Conservation (phyloP, 2,888 invertebrate genomes). For the Calliphora vomitoria region DNA sequence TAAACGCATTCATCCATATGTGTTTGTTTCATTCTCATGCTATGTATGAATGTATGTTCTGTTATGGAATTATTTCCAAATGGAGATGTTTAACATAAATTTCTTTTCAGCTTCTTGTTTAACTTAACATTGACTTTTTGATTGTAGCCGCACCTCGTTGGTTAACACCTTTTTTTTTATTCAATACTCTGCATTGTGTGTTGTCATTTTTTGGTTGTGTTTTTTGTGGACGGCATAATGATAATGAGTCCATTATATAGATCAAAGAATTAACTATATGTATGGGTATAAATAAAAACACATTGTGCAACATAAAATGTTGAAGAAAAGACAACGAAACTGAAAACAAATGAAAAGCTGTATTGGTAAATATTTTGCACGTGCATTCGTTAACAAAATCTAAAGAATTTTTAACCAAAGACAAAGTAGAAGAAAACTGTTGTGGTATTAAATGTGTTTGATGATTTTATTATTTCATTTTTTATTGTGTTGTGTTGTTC, state of each 20-base stretch:
- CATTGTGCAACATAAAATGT: conserved; percentile 53
- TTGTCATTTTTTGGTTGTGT: conserved; percentile 13
- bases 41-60: background rate
- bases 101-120: conserved; percentile 60
- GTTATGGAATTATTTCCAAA: conserved; percentile 34
- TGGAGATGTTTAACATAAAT: conserved; percentile 60
- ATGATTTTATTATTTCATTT: conserved; percentile 58
- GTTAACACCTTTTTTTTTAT: conserved; percentile 73
- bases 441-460: conserved; percentile 53
- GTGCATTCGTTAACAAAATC: conserved; percentile 62
- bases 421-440: background rate
- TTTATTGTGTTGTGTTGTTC: conserved; percentile 15
- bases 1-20: background rate
- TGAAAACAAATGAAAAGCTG: conserved; percentile 53
- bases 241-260: conserved; percentile 68
- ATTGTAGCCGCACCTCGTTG: conserved; percentile 72
- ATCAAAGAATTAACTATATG: conserved; percentile 59
- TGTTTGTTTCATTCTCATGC: background rate
- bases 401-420: conserved; percentile 24
- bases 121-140: conserved; percentile 67
- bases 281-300: conserved; percentile 43
- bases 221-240: conserved; percentile 32
- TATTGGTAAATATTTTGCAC: conserved; percentile 72
- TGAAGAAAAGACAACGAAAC: conserved; percentile 33
- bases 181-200: conserved; percentile 20